Conservation (phyloP, 35 echinoderm and acorn worm species). For the Ptychodera flava region DNA sequence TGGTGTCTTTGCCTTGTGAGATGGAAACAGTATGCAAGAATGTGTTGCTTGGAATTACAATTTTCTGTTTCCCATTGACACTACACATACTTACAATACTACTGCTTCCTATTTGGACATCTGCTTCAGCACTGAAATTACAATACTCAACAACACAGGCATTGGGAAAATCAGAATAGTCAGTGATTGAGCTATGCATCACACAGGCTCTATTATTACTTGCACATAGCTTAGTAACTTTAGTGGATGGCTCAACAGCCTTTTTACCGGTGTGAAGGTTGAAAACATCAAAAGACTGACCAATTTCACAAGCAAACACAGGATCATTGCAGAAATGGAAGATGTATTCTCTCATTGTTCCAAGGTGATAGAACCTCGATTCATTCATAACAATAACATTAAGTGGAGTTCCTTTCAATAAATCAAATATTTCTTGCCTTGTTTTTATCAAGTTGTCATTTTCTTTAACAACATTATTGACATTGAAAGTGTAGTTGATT, state of each 20-base stretch:
- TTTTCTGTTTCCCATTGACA: background rate
- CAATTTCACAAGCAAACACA: constrained; percentile 34
- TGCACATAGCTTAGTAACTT: background rate
- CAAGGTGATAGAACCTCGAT: constrained; percentile 85
- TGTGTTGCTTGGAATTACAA: constrained; percentile 37
- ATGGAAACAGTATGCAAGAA: constrained; percentile 88
- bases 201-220: constrained; percentile 25
- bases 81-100: constrained; percentile 74
- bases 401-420: constrained; percentile 64
- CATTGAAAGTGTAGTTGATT: constrained; percentile 65
- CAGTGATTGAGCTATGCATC: constrained; percentile 50
- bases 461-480: constrained; percentile 44
- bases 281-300: constrained; percentile 35
- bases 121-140: constrained; percentile 25
- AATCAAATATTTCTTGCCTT: constrained; percentile 56
- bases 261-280: constrained; percentile 19
- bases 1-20: background rate
- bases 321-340: constrained; percentile 61
- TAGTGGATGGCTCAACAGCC: background rate
- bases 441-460: constrained; percentile 44
- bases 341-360: constrained; percentile 80
- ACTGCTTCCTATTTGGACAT: constrained; percentile 22
- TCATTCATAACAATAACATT: constrained; percentile 56
- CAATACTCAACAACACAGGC: constrained; percentile 75
- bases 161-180: constrained; percentile 15